Percentiles rank a stretch among this genome's conserved stretches.
Conservation (phyloP, 2,888 invertebrate species). For the Synergus japonicus region DNA sequence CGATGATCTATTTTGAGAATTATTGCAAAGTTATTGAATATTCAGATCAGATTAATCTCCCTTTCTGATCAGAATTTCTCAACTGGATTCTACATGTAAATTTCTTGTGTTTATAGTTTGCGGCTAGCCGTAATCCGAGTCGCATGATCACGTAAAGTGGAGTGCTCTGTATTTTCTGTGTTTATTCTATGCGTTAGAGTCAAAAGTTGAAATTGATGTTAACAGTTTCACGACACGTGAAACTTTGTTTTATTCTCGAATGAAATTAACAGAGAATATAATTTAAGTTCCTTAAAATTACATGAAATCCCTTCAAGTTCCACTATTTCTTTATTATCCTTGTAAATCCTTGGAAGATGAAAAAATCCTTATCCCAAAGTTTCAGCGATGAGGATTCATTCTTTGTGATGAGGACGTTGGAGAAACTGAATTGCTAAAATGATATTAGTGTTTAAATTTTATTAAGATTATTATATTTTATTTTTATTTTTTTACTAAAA, state of each 20-base stretch:
- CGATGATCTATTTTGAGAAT: no score
- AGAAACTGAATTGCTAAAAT: no score
- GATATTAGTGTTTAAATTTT: no score
- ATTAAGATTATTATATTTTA: neutral
- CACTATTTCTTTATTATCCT: no score
- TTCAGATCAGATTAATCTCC: neutral
- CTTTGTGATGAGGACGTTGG: no score
- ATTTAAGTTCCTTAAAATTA: neutral
- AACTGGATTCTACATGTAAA: neutral
- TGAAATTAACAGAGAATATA: neutral
- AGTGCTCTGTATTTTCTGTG: constrained; percentile 2
- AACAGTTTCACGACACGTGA: neutral
- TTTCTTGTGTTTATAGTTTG: constrained; percentile 10
- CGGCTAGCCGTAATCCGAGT: neutral
- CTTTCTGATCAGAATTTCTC: neutral
- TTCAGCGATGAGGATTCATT: no score
- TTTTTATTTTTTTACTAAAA: neutral
- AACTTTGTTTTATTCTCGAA: neutral
- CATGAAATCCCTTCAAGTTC: no score
- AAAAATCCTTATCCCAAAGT: no score
- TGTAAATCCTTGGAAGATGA: no score
- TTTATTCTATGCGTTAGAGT: constrained; percentile 22
- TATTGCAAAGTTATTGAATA: neutral
- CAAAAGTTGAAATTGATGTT: neutral
- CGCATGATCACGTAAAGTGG: constrained; percentile 25